Base-by-base conservation (phyloP, 2,113 vertebrate species). In the Okapia johnstoni region DNA sequence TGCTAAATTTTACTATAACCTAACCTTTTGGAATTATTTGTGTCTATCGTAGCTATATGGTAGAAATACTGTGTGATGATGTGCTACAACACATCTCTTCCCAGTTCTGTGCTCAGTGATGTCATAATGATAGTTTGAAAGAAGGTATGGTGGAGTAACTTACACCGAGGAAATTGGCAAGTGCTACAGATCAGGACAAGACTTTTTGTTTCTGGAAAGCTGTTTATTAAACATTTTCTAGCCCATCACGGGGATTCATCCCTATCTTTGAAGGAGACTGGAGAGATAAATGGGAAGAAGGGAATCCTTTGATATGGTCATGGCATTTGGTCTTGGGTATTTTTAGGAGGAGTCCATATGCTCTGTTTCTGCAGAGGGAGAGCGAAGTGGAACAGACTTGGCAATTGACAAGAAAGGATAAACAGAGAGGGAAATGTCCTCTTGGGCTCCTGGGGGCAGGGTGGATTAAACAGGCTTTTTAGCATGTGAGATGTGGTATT, bases 161-260 rank as follows among this genome's bases (percentile, higher is more conserved):
- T 93, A 93, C 33, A 97, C 43, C 7, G 25, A 94, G n/a, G 48
- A 98, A 77, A 94, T 17, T 40, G 77, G 52, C 63, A 95, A 89
- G 43, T 7, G 3, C 50, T 61, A 30, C 17, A 58, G 43, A 83
- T 93, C 30, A 58, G 48, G 52, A 61, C 21, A 63, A 26, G 25
- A 52, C 23, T 73, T 79, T 94, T 43, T 80, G 40, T 95, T 50
- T 80, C 89, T 55, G 55, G 76, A 96, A 26, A 66, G 43, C n/a
- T 63, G 36, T 93, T 76, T 89, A 21, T 50, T 61, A 52, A 54
- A 52, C n/a, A 55, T 84, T 40, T 84, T 84, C 80, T 84, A 36
- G 52, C 52, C n/a, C 80, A 33, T 36, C 16, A 8, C 2, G 2
- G 16, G 50, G 28, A 28, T 26, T 52, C 33, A 52, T 83, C 12